phyloP scores from a whole-genome alignment of 2,888 invertebrate genomes.

The Trichogramma dendrolimi region DNA sequence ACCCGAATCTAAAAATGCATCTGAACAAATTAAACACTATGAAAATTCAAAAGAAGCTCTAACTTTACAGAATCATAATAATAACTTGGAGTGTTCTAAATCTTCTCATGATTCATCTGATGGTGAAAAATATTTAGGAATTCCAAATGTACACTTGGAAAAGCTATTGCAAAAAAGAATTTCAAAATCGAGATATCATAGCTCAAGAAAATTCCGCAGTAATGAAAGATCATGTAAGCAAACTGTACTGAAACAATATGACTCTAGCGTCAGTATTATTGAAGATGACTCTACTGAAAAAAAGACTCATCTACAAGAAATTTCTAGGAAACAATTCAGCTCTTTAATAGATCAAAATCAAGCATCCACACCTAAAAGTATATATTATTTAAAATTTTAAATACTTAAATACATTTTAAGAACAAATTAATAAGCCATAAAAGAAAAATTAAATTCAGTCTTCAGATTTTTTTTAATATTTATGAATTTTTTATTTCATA shows the following conservation, averaged over 20 bases:
- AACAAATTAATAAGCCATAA: not conserved
- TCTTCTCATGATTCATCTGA: conserved; percentile 27
- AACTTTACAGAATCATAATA: not conserved
- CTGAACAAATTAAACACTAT: not conserved
- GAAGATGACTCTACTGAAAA: conserved; percentile 30
- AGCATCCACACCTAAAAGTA: not conserved
- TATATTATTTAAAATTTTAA: not conserved
- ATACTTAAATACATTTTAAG: no score
- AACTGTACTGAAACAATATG: conserved; percentile 13
- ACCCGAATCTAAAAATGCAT: not conserved
- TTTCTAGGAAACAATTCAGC: not conserved
- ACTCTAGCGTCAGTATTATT: conserved; percentile 37
- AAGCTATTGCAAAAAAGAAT: conserved; percentile 15
- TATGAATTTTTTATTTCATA: no score
- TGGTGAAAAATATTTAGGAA: conserved; percentile 35
- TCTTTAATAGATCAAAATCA: not conserved
- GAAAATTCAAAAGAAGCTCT: not conserved
- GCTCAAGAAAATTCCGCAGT: conserved; percentile 10
- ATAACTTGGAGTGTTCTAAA: not conserved
- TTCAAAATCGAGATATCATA: conserved; percentile 11
- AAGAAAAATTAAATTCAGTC: not conserved
- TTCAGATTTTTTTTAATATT: not conserved
- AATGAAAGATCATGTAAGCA: conserved; percentile 9
- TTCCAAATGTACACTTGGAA: conserved; percentile 32
- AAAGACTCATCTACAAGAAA: not conserved